Conservation (phyloP, 2,113 vertebrate species). For the Paracanthobrama guichenoti region DNA sequence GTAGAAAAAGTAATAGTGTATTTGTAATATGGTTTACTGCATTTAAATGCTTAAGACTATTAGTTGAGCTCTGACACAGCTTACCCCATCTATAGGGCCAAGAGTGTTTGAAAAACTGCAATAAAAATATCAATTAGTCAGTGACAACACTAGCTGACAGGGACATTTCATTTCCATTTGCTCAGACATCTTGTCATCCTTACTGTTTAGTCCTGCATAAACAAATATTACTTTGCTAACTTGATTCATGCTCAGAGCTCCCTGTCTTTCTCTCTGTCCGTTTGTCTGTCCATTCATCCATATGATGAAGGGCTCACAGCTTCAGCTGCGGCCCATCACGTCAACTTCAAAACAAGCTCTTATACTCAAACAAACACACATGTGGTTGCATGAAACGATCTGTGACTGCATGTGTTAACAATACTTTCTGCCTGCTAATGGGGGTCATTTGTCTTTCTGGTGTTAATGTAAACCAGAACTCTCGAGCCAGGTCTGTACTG, state of each 20-base stretch:
- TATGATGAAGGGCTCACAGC: neutral
- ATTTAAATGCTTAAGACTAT: neutral
- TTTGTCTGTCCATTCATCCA: neutral
- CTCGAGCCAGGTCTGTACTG: neutral
- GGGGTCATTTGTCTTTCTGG: conserved; percentile 19
- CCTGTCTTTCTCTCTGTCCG: neutral
- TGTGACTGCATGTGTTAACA: neutral
- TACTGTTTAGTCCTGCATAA: neutral
- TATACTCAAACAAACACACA: conserved; percentile 2
- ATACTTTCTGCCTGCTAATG: conserved; percentile 1
- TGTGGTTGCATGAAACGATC: no score
- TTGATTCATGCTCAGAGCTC: neutral
- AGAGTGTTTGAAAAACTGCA: neutral
- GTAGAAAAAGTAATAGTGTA: no score
- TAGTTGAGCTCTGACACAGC: neutral
- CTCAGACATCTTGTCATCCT: neutral
- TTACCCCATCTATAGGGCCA: neutral
- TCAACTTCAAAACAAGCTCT: conserved; percentile 2
- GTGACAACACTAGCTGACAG: neutral
- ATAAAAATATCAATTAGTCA: neutral
- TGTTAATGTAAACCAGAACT: conserved; percentile 14
- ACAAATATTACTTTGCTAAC: neutral
- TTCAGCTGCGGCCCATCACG: neutral
- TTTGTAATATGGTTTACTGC: no score
- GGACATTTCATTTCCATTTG: neutral